Evolutionary conservation across 2,113 vertebrate species (phyloP).

Genomic region (Pedetes capensis): DNA sequence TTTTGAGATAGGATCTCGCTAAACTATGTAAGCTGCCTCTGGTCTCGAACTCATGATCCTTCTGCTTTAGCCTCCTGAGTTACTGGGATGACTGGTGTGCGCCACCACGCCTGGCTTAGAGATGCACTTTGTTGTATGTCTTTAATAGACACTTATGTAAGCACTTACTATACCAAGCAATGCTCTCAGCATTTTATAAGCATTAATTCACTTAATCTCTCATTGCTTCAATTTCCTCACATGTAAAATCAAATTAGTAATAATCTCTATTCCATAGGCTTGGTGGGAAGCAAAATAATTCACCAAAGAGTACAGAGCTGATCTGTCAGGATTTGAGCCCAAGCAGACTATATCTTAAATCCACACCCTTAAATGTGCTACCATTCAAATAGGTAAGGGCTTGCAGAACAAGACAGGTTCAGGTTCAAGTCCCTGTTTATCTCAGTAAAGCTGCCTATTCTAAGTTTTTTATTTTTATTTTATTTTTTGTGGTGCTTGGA

Average conservation of each 20-base stretch:
- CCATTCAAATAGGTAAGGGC: not conserved
- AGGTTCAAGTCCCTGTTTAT: not conserved
- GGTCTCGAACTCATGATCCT: no score
- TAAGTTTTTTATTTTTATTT: not conserved
- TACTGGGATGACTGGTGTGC: no score
- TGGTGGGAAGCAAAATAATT: not conserved
- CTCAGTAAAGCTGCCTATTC: not conserved
- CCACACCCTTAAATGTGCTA: not conserved
- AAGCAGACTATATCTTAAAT: not conserved
- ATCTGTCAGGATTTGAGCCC: not conserved
- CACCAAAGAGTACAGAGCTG: not conserved
- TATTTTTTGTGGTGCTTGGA: not conserved
- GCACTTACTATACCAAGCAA: not conserved
- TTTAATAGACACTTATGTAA: not conserved
- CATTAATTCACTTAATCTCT: not conserved
- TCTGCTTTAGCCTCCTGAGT: no score
- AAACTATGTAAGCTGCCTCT: no score
- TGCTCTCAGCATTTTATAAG: not conserved
- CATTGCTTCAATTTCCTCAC: not conserved
- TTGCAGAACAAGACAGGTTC: not conserved
- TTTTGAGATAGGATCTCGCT: no score
- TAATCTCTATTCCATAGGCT: not conserved
- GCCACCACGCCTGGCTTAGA: no score
- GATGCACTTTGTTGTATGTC: not conserved
- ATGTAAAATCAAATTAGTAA: not conserved